Evolutionary conservation across 2,113 vertebrate genomes (phyloP).

Genomic region (Saimiri boliviensis): DNA sequence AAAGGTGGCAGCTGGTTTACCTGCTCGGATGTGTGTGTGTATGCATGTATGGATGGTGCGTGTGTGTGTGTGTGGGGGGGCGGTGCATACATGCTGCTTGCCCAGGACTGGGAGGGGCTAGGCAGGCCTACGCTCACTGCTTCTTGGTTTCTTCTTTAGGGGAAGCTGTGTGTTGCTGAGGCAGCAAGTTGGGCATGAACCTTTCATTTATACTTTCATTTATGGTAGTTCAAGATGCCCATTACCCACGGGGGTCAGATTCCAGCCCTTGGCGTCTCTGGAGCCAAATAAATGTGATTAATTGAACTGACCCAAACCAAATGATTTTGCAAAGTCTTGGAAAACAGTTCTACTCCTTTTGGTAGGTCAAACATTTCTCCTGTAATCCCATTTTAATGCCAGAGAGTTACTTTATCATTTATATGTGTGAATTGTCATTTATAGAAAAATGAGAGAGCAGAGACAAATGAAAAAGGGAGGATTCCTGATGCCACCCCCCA

Average conservation of each 20-base stretch:
- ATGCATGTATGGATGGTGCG: background rate
- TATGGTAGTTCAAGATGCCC: too few relatives aligned
- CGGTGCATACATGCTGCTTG: background rate
- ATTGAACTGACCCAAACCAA: background rate
- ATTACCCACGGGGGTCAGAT: background rate
- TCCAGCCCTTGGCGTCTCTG: background rate
- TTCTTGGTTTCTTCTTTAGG: background rate
- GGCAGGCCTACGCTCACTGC: accelerated
- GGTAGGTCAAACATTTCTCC: background rate
- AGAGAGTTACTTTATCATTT: background rate
- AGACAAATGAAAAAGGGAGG: too few relatives aligned
- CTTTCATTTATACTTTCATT: too few relatives aligned
- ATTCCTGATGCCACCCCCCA: too few relatives aligned
- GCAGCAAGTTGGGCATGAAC: background rate
- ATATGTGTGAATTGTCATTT: background rate
- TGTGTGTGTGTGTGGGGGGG: background rate
- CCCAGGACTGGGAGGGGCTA: background rate
- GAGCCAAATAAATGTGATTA: background rate
- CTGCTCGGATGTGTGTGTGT: background rate
- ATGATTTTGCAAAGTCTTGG: background rate
- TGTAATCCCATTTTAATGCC: background rate
- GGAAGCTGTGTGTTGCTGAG: background rate
- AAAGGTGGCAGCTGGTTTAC: background rate
- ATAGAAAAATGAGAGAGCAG: background rate
- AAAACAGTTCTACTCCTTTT: background rate